Evolutionary conservation across 92 coral and sea anemone genomes (phyloP), one percentile per base, ranked within the genome.

Genomic region (Paragorgia papillata): DNA sequence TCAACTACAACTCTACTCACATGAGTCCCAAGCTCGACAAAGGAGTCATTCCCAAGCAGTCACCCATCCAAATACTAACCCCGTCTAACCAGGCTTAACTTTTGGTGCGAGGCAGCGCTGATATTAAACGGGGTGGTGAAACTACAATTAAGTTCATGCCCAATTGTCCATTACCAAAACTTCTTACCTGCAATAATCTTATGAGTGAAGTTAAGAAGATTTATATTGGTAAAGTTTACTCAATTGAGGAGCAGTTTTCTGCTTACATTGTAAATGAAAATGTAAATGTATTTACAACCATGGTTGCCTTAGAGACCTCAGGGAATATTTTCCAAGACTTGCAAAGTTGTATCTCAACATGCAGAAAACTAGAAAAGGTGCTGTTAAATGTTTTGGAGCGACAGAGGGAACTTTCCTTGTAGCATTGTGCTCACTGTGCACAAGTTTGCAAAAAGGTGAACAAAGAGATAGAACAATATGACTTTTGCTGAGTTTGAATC

Each of bases 341-440:
- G 90, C 90, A 26, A 15, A 44, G 2, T 84, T 84, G 27, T 90
- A 87, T 80, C 49, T 87, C 18, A 81, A 24, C 28, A 60, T 60
- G 57, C 80, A 83, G 15, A 60, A 54, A 13, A 31, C 67, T 15
- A 48, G 31, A 22, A 67, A 82, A 35, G 85, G 41, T 69, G 79
- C 85, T n/a, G 22, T 83, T 54, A 87, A 87, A 57, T 87, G 91
- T 87, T 90, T 90, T 87, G 96, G 87, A 8, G 82, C 84, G 28
- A 87, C 91, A 5, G 89, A 84, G 29, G 86, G 91, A 21, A 84
- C 80, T 12, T 87, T 90, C 57, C 33, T 76, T 27, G 79, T 89
- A 51, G 90, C 90, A 21, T 86, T 89, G n/a, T n/a, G n/a, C n/a
- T n/a, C n/a, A n/a, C n/a, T n/a, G n/a, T n/a, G n/a, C n/a, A n/a